These are phyloP conservation scores for Andrena hattorfiana DNA, from an alignment of 2,888 invertebrate species.

Conservation along the genomic window DNA sequence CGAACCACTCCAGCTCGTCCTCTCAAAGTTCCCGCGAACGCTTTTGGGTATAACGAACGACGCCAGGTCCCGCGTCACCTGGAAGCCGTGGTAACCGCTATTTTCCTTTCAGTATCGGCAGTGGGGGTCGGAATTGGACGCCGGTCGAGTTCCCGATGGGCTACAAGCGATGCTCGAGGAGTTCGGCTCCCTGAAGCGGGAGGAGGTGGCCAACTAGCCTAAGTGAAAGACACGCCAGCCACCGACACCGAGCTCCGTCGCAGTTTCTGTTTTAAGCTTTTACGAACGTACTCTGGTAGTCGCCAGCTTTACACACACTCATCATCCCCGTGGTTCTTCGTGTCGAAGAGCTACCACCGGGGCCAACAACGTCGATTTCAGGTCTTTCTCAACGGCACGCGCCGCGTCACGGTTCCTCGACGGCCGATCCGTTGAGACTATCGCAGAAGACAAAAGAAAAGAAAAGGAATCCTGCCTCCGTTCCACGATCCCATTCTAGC, in stretches of 20 bases:
- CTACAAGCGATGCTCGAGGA: slow-evolving; percentile 92
- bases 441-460: background rate
- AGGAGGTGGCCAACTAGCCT: slow-evolving; percentile 80
- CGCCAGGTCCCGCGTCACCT: slow-evolving; percentile 17
- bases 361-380: background rate
- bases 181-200: slow-evolving; percentile 90
- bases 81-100: slow-evolving; percentile 25
- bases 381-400: background rate
- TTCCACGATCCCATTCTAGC: background rate
- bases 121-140: slow-evolving; percentile 93
- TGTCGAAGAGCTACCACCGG: background rate
- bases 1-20: slow-evolving; percentile 30
- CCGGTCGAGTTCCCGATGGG: slow-evolving; percentile 92
- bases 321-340: background rate
- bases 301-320: slow-evolving; percentile 25
- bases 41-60: slow-evolving; percentile 44
- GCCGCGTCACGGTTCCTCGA: background rate
- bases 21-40: slow-evolving; percentile 20
- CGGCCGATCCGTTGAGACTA: slow-evolving; percentile 5
- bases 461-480: background rate
- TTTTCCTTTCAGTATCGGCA: slow-evolving; percentile 89
- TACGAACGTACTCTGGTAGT: slow-evolving; percentile 25
- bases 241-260: slow-evolving; percentile 49
- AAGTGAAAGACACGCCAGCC: slow-evolving; percentile 55
- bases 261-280: slow-evolving; percentile 24